These are phyloP conservation scores for Addax nasomaculatus DNA, from an alignment of 2,113 vertebrate genomes.

Conservation along the genomic window DNA sequence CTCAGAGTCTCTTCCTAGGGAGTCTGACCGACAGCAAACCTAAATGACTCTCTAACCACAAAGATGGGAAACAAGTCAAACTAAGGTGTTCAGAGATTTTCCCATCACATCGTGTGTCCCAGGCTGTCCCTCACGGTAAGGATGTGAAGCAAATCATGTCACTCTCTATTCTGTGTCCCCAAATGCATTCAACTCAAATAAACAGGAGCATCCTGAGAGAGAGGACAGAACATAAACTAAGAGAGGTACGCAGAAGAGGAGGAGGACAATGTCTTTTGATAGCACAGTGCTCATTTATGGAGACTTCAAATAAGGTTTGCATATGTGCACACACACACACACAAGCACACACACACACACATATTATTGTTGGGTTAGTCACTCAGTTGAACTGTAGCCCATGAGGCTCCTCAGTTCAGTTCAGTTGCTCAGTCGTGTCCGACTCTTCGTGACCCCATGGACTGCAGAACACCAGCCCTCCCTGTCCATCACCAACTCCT, in stretches of 20 bases:
- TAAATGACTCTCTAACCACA: neutral
- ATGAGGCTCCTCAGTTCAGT: neutral
- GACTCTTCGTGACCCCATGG: neutral
- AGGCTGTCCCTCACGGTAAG: neutral
- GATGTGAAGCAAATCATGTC: neutral
- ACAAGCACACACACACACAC: accelerated
- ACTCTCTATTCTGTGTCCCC: neutral
- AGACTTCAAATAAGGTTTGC: neutral
- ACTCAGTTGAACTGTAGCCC: neutral
- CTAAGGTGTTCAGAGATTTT: neutral
- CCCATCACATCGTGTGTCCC: neutral
- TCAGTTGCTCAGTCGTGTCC: neutral
- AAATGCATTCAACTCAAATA: neutral
- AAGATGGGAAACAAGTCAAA: neutral
- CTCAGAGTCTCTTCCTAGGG: neutral
- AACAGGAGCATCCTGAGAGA: neutral
- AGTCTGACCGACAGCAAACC: neutral
- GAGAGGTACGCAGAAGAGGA: neutral
- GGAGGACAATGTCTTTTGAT: neutral
- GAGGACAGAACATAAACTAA: neutral
- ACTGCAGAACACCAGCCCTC: neutral
- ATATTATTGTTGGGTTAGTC: neutral
- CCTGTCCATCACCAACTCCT: neutral
- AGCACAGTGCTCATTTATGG: neutral
- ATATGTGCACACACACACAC: neutral